Percentiles rank a stretch among this genome's conserved stretches.
These are phyloP conservation scores for Potamilus streckersoni DNA, from an alignment of 1,140 invertebrate species.

Conservation along the genomic window DNA sequence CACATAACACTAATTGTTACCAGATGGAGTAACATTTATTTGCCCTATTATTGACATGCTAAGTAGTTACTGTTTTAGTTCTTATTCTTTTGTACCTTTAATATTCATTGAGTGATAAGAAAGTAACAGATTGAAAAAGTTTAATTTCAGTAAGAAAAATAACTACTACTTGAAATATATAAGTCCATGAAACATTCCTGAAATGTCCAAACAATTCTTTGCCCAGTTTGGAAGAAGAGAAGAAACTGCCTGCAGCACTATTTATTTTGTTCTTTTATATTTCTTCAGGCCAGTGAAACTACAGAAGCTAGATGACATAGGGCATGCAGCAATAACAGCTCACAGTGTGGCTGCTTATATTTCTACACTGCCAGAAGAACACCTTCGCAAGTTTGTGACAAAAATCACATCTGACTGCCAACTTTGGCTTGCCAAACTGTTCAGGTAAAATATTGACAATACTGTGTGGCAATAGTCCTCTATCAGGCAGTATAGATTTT, in stretches of 20 bases:
- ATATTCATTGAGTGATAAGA: too few relatives aligned
- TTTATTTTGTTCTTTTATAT: neutral
- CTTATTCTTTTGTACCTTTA: too few relatives aligned
- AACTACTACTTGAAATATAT: too few relatives aligned
- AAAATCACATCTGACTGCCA: slow-evolving; percentile 81
- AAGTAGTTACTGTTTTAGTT: too few relatives aligned
- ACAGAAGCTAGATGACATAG: slow-evolving; percentile 72
- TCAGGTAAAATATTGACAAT: slow-evolving; percentile 72
- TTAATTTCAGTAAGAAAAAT: too few relatives aligned
- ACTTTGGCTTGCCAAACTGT: slow-evolving; percentile 83
- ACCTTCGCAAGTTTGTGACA: slow-evolving; percentile 78
- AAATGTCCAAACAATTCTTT: neutral
- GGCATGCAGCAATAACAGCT: slow-evolving; percentile 77
- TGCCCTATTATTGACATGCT: too few relatives aligned
- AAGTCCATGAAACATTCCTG: too few relatives aligned
- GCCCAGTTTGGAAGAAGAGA: neutral
- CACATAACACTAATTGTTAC: too few relatives aligned
- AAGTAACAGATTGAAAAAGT: too few relatives aligned
- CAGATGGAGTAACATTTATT: too few relatives aligned
- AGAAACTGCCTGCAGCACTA: neutral
- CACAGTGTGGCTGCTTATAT: slow-evolving; percentile 82
- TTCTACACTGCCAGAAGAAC: slow-evolving; percentile 76
- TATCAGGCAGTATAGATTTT: too few relatives aligned
- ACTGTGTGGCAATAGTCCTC: neutral
- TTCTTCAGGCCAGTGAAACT: slow-evolving; percentile 42